Evolutionary conservation across 2,888 invertebrate genomes (phyloP), one percentile per base, ranked within the genome.

Genomic region (Epiblema foenella): DNA sequence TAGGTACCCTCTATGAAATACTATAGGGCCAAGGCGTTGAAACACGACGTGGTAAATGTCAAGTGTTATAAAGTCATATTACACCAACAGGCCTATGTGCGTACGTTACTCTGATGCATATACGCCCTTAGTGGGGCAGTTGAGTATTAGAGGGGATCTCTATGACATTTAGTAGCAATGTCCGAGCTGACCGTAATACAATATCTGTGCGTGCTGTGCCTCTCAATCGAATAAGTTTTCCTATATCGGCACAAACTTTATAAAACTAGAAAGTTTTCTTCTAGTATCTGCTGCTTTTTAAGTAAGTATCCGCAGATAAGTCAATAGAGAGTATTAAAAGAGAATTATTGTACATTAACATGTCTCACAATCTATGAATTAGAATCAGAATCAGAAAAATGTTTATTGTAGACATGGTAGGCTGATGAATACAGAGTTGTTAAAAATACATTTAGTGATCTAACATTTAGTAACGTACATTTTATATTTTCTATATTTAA

Each of bases 211-310:
- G 64, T 64, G 64, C n/a, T n/a, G n/a, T 54, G 52, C 64, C 39
- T 64, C 39, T 64, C 64, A 64, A 64, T 54, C n/a, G n/a, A 54
- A 64, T 20, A 64, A 54, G 39, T 64, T 64, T 39, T 54, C 64
- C 24, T 39, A 54, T 54, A 54, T 64, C 52, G 64, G 8, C n/a
- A 64, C 52, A 20, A 54, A 64, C 37, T 64, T 64, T 64, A 64
- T 52, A 52, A 64, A 63, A 64, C 20, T 52, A 4, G 37, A 37
- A 37, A 39, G 37, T 37, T 51, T 39, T 64, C n/a, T 39, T 46
- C 46, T 46, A 5, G 60, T 46, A 60, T 20, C 24, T 3, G 20
- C n/a, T n/a, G n/a, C n/a, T n/a, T n/a, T n/a, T n/a, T n/a, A n/a
- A n/a, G n/a, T n/a, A n/a, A n/a, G n/a, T n/a, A n/a, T n/a, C n/a